Evolutionary conservation across 92 coral and sea anemone species (phyloP).

Genomic region (Epizoanthus stellaris): DNA sequence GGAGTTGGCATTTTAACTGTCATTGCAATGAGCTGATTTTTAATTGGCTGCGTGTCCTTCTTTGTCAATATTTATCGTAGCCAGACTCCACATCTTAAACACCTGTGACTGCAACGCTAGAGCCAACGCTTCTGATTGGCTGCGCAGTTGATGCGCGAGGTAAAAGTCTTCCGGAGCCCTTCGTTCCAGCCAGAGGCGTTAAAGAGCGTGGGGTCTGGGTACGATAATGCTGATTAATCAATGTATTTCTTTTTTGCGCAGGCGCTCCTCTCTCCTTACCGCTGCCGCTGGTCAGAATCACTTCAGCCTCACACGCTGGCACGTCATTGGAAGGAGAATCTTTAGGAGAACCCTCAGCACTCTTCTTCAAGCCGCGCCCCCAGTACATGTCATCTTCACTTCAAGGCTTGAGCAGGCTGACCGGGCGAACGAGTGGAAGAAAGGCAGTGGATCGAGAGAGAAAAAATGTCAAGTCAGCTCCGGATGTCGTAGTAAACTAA

Average conservation of each 20-base stretch:
- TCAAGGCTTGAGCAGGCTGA: slow-evolving; percentile 54
- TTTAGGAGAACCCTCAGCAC: slow-evolving; percentile 57
- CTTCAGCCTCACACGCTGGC: slow-evolving; percentile 76
- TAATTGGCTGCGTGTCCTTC: too few species aligned
- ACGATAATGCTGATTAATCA: background rate
- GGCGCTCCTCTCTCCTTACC: slow-evolving; percentile 95
- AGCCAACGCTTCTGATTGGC: too few species aligned
- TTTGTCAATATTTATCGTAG: too few species aligned
- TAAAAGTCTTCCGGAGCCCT: too few species aligned
- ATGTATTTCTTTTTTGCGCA: slow-evolving; percentile 31
- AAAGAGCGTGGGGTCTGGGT: too few species aligned
- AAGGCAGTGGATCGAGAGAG: slow-evolving; percentile 55
- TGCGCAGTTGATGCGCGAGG: too few species aligned
- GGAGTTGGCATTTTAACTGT: too few species aligned
- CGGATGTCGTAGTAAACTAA: slow-evolving; percentile 92
- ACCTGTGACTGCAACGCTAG: too few species aligned
- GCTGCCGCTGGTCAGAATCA: slow-evolving; percentile 95
- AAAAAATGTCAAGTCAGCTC: slow-evolving; percentile 51
- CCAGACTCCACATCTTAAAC: too few species aligned
- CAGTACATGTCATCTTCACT: slow-evolving; percentile 40
- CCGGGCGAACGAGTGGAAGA: slow-evolving; percentile 51
- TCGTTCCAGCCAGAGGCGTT: too few species aligned
- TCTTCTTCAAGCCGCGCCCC: slow-evolving; percentile 45
- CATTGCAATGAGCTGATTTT: too few species aligned
- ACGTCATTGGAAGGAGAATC: slow-evolving; percentile 68